A percentile compares a stretch with the other conserved stretches of the same genome.
Evolutionary conservation across 2,797 vertebrate genomes (phyloP).

Genomic region (Melopsittacus undulatus): DNA sequence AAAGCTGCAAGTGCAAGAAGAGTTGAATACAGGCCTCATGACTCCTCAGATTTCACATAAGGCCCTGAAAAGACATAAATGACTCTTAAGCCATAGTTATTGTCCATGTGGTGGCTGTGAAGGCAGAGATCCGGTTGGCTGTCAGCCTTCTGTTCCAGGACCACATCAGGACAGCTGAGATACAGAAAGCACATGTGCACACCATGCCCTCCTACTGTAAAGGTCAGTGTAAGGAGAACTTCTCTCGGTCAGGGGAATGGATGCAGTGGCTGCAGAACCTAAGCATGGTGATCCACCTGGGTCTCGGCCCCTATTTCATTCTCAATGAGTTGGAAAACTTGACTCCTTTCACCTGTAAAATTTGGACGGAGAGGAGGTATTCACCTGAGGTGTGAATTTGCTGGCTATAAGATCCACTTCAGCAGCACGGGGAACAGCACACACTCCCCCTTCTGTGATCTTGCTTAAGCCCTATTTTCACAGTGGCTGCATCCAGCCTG

Average conservation of each 20-base stretch:
- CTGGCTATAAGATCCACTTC: neutral
- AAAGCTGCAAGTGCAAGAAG: neutral
- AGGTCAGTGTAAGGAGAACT: neutral
- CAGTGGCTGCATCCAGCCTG: neutral
- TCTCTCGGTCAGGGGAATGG: neutral
- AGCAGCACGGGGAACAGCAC: neutral
- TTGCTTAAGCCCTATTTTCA: neutral
- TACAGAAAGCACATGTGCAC: accelerated
- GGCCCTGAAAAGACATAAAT: neutral
- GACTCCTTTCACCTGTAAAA: neutral
- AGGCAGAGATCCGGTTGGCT: neutral
- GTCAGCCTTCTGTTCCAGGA: neutral
- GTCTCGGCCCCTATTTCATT: neutral
- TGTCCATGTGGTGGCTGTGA: neutral
- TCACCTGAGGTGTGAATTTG: neutral
- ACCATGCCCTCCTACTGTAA: neutral
- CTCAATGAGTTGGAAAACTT: accelerated
- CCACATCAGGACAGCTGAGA: neutral
- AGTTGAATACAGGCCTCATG: neutral
- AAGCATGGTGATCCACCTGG: accelerated
- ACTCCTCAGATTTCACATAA: neutral
- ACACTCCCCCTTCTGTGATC: accelerated
- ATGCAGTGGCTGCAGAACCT: neutral
- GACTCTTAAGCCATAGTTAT: accelerated
- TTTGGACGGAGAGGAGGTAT: neutral